These are phyloP conservation scores for Planiliza haematocheilus DNA, from an alignment of 2,113 vertebrate species.

Conservation along the genomic window DNA sequence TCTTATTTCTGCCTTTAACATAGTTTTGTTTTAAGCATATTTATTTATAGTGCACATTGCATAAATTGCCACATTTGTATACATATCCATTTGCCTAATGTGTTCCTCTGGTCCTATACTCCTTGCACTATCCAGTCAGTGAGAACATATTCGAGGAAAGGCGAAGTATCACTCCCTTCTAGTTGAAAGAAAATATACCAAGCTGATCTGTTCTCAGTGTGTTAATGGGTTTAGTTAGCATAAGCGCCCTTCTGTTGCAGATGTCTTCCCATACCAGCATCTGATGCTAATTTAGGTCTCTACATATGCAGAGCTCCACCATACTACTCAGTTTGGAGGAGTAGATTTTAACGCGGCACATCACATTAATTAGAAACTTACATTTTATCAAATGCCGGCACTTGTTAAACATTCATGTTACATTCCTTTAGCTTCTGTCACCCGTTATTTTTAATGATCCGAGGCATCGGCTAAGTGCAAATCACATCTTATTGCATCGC, in stretches of 20 bases:
- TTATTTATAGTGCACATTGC: neutral
- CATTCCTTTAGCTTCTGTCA: neutral
- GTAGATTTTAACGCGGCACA: too few relatives aligned
- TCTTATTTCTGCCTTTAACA: neutral
- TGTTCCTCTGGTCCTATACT: neutral
- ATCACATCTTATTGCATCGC: neutral
- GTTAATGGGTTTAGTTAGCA: slow-evolving; percentile 25
- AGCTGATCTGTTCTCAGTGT: neutral
- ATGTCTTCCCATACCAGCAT: slow-evolving; percentile 13
- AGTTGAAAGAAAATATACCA: neutral
- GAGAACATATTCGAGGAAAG: neutral
- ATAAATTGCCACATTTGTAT: neutral
- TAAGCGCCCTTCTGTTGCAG: slow-evolving; percentile 5
- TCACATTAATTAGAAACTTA: neutral
- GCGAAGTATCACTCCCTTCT: neutral
- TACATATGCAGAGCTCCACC: neutral
- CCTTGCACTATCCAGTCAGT: neutral
- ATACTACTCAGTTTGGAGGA: neutral
- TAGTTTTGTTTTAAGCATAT: too few relatives aligned
- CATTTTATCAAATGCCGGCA: neutral
- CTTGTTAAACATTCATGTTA: neutral
- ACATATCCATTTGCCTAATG: neutral
- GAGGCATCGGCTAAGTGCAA: neutral
- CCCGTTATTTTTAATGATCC: neutral
- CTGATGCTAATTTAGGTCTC: slow-evolving; percentile 40